phyloP scores from a whole-genome alignment of 2,797 vertebrate genomes.

The Scomberomorus guttatus region DNA sequence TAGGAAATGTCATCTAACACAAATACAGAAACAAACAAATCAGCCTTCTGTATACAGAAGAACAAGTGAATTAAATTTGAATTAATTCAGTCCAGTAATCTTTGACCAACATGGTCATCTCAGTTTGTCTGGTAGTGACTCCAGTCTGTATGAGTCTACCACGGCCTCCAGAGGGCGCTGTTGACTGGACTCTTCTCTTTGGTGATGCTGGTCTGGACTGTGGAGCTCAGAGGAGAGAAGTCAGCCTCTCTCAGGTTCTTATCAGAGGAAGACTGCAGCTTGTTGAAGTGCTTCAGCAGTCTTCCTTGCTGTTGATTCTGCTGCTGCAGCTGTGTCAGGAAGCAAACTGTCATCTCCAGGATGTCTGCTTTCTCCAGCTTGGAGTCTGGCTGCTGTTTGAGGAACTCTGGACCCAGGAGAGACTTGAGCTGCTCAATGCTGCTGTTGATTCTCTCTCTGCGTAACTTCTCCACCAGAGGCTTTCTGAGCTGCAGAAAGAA shows the following conservation, averaged over 20 bases:
- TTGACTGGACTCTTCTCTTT: constrained; percentile 61
- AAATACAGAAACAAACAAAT: background rate
- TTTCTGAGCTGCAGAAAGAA: constrained; percentile 82
- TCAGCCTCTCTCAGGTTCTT: constrained; percentile 54
- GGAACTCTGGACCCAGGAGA: constrained; percentile 74
- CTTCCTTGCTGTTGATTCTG: constrained; percentile 43
- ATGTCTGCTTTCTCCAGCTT: constrained; percentile 86
- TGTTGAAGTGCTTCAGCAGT: constrained; percentile 66
- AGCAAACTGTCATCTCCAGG: constrained; percentile 84
- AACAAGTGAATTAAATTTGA: background rate
- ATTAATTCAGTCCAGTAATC: constrained; percentile 20
- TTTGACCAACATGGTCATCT: constrained; percentile 48
- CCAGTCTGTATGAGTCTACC: constrained; percentile 61
- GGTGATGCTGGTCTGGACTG: constrained; percentile 44
- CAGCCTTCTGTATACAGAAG: constrained; percentile 36
- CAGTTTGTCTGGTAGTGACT: constrained; percentile 7
- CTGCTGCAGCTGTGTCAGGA: constrained; percentile 67
- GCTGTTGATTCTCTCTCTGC: constrained; percentile 77
- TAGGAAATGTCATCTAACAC: constrained; percentile 58
- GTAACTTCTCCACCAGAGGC: constrained; percentile 87
- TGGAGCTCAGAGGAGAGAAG: constrained; percentile 56
- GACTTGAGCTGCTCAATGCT: constrained; percentile 76
- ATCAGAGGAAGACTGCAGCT: constrained; percentile 59
- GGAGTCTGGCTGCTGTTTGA: constrained; percentile 80
- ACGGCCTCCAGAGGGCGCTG: constrained; percentile 74